Evolutionary conservation across 2,888 invertebrate species (phyloP).

Genomic region (Oscheius myriophilus): DNA sequence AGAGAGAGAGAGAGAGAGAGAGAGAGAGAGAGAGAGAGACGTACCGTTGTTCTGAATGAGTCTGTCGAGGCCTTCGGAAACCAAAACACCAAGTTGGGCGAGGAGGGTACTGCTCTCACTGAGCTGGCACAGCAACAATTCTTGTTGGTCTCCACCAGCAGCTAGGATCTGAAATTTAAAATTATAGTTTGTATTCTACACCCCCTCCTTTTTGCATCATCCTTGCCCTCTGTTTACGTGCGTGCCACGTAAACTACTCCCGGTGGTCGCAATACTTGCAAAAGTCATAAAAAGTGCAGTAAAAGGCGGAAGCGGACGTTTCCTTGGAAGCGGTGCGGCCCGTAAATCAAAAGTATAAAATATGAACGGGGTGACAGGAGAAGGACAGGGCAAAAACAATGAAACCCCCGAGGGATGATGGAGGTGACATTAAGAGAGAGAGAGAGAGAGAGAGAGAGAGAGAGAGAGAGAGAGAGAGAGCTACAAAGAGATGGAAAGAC

Average conservation of each 20-base stretch:
- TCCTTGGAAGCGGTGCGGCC: background rate
- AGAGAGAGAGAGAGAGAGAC: background rate
- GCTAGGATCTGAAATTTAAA: conserved; percentile 53
- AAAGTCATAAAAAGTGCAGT: no score
- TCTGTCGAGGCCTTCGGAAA: conserved; percentile 66
- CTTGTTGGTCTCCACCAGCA: conserved; percentile 56
- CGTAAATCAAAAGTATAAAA: background rate
- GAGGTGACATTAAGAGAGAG: background rate
- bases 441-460: conserved; percentile 3
- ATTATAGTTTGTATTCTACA: background rate
- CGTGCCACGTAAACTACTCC: background rate
- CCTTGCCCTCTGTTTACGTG: no score
- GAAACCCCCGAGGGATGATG: conserved; percentile 1
- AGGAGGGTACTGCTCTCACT: conserved; percentile 62
- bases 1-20: background rate
- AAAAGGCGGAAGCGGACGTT: conserved; percentile 17
- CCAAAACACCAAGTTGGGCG: conserved; percentile 66
- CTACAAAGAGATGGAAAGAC: background rate
- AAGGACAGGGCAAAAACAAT: conserved; percentile 19
- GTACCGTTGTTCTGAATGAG: conserved; percentile 64
- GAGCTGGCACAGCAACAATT: conserved; percentile 63
- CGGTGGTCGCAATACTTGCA: background rate
- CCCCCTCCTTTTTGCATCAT: background rate
- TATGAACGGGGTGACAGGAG: conserved; percentile 23
- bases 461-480: conserved; percentile 3